Conservation (phyloP, 2,113 vertebrate species). For the Falco punctatus region DNA sequence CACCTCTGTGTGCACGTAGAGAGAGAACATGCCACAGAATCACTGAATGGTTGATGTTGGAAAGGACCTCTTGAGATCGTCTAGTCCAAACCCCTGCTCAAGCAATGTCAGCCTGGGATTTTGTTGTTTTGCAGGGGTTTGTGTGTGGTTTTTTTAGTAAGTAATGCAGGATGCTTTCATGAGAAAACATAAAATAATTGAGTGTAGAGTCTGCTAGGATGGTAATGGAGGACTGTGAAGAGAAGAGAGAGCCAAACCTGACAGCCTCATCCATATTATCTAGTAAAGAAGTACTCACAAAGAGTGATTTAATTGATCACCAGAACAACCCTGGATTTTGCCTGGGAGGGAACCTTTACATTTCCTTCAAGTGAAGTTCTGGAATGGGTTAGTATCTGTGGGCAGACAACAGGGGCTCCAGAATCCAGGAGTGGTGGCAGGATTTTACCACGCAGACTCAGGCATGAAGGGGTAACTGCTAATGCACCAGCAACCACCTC, state of each 20-base stretch:
- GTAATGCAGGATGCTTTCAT: neutral
- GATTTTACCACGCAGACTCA: neutral
- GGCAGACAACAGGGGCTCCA: neutral
- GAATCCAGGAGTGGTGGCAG: neutral
- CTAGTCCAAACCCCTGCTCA: neutral
- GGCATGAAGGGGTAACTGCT: fast-evolving
- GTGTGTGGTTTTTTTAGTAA: neutral
- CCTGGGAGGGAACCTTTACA: fast-evolving
- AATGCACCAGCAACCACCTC: neutral
- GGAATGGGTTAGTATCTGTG: neutral
- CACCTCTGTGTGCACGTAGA: neutral
- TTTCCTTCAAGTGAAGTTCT: neutral
- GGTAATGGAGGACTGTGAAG: neutral
- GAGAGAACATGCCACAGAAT: neutral
- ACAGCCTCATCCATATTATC: neutral
- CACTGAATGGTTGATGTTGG: neutral
- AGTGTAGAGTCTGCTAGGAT: neutral
- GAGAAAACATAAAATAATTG: neutral
- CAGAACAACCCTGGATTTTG: neutral
- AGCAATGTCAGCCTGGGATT: neutral
- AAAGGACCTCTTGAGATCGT: neutral
- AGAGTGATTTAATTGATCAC: neutral
- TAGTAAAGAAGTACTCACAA: neutral
- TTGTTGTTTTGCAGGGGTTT: neutral
- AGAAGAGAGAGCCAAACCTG: neutral